Base-by-base conservation (phyloP, 2,113 vertebrate genomes). In the Eleginops maclovinus region DNA sequence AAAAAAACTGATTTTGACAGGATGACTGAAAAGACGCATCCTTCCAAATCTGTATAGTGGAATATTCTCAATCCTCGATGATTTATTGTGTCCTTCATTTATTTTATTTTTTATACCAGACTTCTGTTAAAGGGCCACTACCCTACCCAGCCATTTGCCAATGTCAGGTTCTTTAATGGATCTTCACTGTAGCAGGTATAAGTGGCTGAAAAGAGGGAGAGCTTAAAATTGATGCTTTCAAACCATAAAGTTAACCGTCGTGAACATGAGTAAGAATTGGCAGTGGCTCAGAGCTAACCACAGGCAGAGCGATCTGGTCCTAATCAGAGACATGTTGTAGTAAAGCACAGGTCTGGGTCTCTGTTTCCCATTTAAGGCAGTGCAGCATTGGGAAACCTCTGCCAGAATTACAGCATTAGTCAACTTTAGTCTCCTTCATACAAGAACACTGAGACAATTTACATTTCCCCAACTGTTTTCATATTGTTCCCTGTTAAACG, bases 301-400 rank as follows among this genome's bases (percentile, higher is more conserved):
- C 79, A 86, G 72, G 82, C 83, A 86, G 91, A 79, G 82, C 75
- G 89, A 90, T 93, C 92, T 94, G 93, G 89, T 86, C 91, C 88
- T 94, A 95, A 95, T 95, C 94, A 94, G 90, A 90, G 84, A 75
- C 83, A 89, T 89, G 87, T 82, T 91, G 92, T 85, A 89, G 90
- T 89, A 90, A 90, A 93, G 92, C 86, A 79, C 84, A 90, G 77
- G 79, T 87, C 83, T 91, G 84, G 81, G 77, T 88, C 81, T 93
- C 84, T 90, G 85, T 90, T 95, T 93, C 77, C 94, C 94, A 94
- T 95, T 93, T 95, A 95, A 93, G 94, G 94, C 89, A 94, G 88
- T 93, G 88, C 71, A 87, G 81, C 81, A 46, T 86, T 83, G 72
- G 77, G 72, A 79, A 79, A 89, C 72, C 10, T 86, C 82, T 90